Conservation (phyloP, 1,140 invertebrate species). For the Aphelenchoides besseyi region DNA sequence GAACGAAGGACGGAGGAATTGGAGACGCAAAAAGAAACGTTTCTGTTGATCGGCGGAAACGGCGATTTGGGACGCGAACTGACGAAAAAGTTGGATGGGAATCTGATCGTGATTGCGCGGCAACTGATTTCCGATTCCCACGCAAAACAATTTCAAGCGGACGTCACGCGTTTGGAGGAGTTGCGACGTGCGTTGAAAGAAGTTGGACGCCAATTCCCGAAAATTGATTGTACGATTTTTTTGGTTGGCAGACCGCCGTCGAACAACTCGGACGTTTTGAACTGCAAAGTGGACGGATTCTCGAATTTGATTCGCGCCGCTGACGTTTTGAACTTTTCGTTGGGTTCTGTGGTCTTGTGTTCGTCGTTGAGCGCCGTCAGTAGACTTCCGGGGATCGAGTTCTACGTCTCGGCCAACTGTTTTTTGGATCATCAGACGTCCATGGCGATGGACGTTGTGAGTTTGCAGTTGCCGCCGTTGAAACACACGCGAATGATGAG, state of each 20-base stretch:
- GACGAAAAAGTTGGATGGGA: too few relatives aligned
- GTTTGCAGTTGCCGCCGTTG: slow-evolving; percentile 43
- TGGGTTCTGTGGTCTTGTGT: slow-evolving; percentile 33
- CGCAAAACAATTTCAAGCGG: not conserved
- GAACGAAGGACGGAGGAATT: not conserved
- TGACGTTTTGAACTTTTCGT: slow-evolving; percentile 9
- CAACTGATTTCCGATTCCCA: too few relatives aligned
- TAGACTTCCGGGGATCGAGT: slow-evolving; percentile 33
- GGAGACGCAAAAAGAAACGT: not conserved
- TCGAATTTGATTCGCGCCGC: slow-evolving; percentile 11
- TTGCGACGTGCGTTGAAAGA: not conserved
- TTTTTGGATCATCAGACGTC: slow-evolving; percentile 40
- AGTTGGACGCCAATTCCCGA: not conserved
- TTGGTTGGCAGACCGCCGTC: not conserved
- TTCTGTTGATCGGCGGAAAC: not conserved
- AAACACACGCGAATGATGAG: slow-evolving; percentile 31
- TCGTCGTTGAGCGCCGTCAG: slow-evolving; percentile 46
- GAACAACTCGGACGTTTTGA: not conserved
- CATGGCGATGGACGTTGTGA: slow-evolving; percentile 24
- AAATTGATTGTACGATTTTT: not conserved
- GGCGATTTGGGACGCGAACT: not conserved
- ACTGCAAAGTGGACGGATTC: slow-evolving; percentile 25
- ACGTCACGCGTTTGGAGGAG: not conserved
- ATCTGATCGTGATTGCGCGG: too few relatives aligned
- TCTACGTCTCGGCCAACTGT: slow-evolving; percentile 45